A percentile compares a stretch with the other conserved stretches of the same genome.
These are phyloP conservation scores for Anguilla rostrata DNA, from an alignment of 2,113 vertebrate genomes.

Conservation along the genomic window DNA sequence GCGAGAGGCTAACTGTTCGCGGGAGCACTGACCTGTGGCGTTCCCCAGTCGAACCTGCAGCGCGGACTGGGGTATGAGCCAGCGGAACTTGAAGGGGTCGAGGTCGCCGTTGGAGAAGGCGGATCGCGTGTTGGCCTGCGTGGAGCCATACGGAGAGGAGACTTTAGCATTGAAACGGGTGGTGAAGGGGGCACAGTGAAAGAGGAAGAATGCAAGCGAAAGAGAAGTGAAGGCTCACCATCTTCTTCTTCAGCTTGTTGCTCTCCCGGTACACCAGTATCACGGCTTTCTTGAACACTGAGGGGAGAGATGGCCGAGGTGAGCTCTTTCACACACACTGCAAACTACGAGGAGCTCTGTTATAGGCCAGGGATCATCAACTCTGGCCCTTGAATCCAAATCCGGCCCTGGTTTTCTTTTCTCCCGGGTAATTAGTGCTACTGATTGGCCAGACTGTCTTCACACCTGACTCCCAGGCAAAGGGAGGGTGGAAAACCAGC, in stretches of 20 bases:
- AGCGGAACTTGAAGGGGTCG: constrained; percentile 92
- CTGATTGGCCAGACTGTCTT: too few relatives aligned
- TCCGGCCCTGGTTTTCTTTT: too few relatives aligned
- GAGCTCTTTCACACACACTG: background rate
- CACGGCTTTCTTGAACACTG: constrained; percentile 86
- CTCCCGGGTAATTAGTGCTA: too few relatives aligned
- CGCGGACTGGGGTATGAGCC: constrained; percentile 89
- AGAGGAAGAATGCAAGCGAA: background rate
- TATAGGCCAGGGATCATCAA: background rate
- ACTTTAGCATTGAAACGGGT: background rate
- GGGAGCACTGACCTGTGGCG: constrained; percentile 74
- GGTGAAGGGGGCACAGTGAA: background rate
- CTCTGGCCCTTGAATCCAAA: too few relatives aligned
- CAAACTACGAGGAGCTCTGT: background rate
- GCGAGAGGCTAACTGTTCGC: background rate
- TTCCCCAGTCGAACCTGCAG: constrained; percentile 84
- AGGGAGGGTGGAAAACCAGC: too few relatives aligned
- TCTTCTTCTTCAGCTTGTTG: constrained; percentile 83
- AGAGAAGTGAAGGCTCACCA: constrained; percentile 66
- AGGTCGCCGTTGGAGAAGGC: constrained; percentile 73
- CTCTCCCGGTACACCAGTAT: constrained; percentile 86
- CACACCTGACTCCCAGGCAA: too few relatives aligned
- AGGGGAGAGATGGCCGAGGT: constrained; percentile 27
- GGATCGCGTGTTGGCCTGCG: constrained; percentile 73
- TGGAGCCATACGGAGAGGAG: background rate